Conservation (phyloP, 1,140 invertebrate species). For the Triops longicaudatus region DNA sequence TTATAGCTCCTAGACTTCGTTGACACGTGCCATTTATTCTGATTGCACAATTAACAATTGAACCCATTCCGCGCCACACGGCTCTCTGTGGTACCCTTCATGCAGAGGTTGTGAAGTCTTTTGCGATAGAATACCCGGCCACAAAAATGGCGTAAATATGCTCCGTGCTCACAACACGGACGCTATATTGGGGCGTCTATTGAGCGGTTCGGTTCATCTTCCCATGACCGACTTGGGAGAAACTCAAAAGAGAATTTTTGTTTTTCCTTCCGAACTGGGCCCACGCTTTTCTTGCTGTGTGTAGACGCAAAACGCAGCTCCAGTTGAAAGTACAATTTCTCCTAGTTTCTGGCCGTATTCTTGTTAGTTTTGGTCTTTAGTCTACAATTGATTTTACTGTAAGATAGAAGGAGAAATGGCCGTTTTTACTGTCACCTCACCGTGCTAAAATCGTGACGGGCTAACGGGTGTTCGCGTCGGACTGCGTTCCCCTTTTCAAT, state of each 20-base stretch:
- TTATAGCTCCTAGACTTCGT: neutral
- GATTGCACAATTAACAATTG: neutral
- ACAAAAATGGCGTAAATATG: neutral
- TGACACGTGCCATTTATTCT: neutral
- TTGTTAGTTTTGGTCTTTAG: neutral
- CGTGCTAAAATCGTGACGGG: neutral
- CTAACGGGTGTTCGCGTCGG: neutral
- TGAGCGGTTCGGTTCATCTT: neutral
- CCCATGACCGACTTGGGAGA: neutral
- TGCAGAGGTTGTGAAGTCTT: neutral
- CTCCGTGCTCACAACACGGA: neutral
- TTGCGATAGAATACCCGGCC: neutral
- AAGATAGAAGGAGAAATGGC: neutral
- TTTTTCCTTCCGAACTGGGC: too few relatives aligned
- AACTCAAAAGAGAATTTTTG: neutral
- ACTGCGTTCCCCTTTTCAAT: neutral
- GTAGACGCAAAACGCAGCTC: neutral
- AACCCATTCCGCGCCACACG: neutral
- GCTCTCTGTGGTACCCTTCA: neutral
- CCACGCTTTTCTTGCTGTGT: neutral
- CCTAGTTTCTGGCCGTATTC: neutral
- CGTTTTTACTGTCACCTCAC: neutral
- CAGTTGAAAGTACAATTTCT: neutral
- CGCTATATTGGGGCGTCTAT: neutral
- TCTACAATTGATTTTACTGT: neutral